Conservation (phyloP, 2,113 vertebrate species). For the Chaetura pelagica region DNA sequence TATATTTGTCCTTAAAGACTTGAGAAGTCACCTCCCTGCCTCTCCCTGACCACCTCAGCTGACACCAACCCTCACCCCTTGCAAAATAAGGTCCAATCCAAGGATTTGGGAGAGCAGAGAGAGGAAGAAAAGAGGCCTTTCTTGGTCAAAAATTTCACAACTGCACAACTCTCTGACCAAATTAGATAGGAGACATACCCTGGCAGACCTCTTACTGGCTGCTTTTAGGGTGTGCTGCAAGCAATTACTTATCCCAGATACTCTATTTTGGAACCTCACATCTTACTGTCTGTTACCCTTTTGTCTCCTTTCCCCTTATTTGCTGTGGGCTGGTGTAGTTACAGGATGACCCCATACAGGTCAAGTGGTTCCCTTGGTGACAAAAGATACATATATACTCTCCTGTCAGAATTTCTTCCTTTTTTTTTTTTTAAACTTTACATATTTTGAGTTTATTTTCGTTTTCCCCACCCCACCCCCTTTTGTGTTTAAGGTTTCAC, state of each 20-base stretch:
- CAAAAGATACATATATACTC: background rate
- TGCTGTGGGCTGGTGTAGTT: background rate
- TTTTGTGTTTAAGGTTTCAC: background rate
- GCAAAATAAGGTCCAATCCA: background rate
- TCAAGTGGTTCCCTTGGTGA: background rate
- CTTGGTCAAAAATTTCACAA: slow-evolving; percentile 55
- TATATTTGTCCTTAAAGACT: background rate
- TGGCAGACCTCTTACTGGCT: background rate
- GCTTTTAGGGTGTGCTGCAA: slow-evolving; percentile 33
- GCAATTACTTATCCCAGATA: slow-evolving; percentile 9
- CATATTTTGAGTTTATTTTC: background rate
- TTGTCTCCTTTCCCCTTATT: background rate
- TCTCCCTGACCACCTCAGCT: rapidly evolving
- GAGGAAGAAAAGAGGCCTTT: slow-evolving; percentile 25
- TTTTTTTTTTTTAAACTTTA: background rate
- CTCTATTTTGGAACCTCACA: slow-evolving; percentile 46
- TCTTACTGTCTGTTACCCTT: background rate
- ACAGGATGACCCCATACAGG: background rate
- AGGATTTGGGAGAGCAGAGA: background rate
- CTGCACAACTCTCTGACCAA: background rate
- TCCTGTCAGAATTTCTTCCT: background rate
- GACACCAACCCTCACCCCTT: background rate
- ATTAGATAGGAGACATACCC: background rate
- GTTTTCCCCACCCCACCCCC: background rate
- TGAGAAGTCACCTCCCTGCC: background rate